Conservation (phyloP, 2,888 invertebrate species). For the Masnerella sp. region DNA sequence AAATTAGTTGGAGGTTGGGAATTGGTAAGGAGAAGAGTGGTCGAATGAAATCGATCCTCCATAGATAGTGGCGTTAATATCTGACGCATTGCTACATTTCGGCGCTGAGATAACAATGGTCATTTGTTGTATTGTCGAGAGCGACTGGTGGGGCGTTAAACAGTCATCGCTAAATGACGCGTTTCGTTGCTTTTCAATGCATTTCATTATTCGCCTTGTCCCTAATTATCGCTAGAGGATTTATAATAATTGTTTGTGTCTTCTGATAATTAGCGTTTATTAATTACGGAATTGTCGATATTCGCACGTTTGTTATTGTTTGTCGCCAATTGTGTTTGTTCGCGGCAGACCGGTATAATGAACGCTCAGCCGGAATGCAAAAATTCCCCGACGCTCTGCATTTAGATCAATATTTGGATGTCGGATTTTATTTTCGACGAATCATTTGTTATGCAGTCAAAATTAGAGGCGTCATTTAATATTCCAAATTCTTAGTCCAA, state of each 20-base stretch:
- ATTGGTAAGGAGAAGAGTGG: too few relatives aligned
- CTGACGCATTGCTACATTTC: slow-evolving; percentile 28
- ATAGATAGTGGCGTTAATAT: slow-evolving; percentile 24
- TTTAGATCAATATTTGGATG: too few relatives aligned
- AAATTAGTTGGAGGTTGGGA: too few relatives aligned
- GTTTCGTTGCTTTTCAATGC: slow-evolving; percentile 20
- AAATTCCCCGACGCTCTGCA: too few relatives aligned
- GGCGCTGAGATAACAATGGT: slow-evolving; percentile 33
- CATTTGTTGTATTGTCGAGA: slow-evolving; percentile 27
- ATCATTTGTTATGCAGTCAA: too few relatives aligned
- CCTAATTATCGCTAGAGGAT: slow-evolving; percentile 14
- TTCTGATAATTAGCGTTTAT: slow-evolving; percentile 30
- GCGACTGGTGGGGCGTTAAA: slow-evolving; percentile 23
- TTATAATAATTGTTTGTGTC: slow-evolving; percentile 23
- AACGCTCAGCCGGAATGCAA: background rate
- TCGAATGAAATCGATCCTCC: slow-evolving; percentile 10
- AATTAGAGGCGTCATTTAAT: too few relatives aligned
- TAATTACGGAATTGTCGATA: slow-evolving; percentile 21
- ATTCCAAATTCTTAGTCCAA: too few relatives aligned
- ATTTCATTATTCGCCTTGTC: slow-evolving; percentile 21
- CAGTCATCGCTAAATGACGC: slow-evolving; percentile 38
- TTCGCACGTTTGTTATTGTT: background rate
- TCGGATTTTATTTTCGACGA: too few relatives aligned
- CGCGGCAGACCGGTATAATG: background rate
- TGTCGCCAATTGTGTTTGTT: background rate